Evolutionary conservation across 1,140 invertebrate genomes (phyloP).

Genomic region (Drosophila persimilis): DNA sequence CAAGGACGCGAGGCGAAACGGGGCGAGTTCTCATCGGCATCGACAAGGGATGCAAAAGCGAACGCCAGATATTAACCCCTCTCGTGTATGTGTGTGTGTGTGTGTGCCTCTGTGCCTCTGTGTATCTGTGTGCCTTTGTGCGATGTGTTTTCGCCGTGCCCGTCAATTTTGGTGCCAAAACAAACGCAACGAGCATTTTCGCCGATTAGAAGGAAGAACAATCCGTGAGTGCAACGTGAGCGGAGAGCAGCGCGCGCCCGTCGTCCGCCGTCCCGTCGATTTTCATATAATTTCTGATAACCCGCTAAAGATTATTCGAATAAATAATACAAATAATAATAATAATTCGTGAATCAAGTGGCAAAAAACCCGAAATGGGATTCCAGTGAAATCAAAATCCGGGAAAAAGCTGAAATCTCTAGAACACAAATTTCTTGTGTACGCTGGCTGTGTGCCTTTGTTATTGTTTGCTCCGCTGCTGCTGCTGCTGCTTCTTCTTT

Average conservation of each 20-base stretch:
- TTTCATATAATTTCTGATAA: constrained; percentile 24
- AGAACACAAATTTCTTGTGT: constrained; percentile 20
- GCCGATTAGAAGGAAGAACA: constrained; percentile 81
- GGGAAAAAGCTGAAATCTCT: constrained; percentile 3
- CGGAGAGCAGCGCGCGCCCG: constrained; percentile 62
- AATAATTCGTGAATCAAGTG: background rate
- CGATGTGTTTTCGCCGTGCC: constrained; percentile 65
- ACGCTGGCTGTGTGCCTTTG: constrained; percentile 44
- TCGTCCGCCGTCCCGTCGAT: constrained; percentile 6
- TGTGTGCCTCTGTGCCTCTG: constrained; percentile 31
- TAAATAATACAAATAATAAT: constrained; percentile 17
- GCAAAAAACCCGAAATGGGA: constrained; percentile 7
- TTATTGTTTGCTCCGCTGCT: constrained; percentile 61
- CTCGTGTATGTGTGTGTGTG: constrained; percentile 27
- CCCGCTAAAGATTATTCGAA: constrained; percentile 27
- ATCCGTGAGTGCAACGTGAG: constrained; percentile 79
- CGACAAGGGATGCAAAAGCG: constrained; percentile 78
- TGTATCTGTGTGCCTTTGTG: constrained; percentile 53
- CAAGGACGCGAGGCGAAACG: constrained; percentile 59
- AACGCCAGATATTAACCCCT: constrained; percentile 77
- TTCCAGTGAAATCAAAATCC: constrained; percentile 22
- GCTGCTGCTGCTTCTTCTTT: constrained; percentile 36
- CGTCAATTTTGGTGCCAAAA: constrained; percentile 81
- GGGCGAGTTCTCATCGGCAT: constrained; percentile 48
- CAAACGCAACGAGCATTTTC: constrained; percentile 80